phyloP scores from a whole-genome alignment of 2,113 vertebrate genomes.

The Elachura formosa region DNA sequence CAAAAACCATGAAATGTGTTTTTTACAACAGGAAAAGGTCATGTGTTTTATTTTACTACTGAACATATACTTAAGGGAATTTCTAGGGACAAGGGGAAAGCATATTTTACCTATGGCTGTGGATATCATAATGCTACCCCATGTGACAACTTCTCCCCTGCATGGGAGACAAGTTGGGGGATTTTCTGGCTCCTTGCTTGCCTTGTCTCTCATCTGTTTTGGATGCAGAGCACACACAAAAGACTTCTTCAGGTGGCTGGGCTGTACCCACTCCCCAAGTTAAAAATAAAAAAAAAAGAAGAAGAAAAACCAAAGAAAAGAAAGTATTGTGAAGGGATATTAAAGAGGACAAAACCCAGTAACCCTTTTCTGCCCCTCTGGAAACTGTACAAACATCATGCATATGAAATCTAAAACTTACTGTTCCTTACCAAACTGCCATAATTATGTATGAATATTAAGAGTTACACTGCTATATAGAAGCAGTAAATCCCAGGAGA shows the following conservation, averaged over 20 bases:
- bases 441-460: neutral
- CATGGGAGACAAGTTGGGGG: fast-evolving
- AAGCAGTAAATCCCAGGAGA: neutral
- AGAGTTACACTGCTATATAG: neutral
- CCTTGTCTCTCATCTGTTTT: neutral
- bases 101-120: neutral
- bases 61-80: neutral
- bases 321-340: neutral
- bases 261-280: neutral
- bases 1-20: neutral
- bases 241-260: neutral
- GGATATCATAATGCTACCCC: neutral
- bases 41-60: neutral
- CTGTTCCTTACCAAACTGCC: neutral
- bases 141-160: neutral
- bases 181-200: neutral
- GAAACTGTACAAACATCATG: neutral
- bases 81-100: neutral
- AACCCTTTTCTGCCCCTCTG: neutral
- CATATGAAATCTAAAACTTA: neutral
- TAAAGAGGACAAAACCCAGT: neutral
- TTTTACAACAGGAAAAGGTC: neutral
- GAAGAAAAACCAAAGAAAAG: neutral
- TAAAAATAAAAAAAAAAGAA: neutral
- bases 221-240: neutral